Percentiles rank a stretch among this genome's conserved stretches.
Conservation (phyloP, 2,113 vertebrate genomes). For the Martes martes region DNA sequence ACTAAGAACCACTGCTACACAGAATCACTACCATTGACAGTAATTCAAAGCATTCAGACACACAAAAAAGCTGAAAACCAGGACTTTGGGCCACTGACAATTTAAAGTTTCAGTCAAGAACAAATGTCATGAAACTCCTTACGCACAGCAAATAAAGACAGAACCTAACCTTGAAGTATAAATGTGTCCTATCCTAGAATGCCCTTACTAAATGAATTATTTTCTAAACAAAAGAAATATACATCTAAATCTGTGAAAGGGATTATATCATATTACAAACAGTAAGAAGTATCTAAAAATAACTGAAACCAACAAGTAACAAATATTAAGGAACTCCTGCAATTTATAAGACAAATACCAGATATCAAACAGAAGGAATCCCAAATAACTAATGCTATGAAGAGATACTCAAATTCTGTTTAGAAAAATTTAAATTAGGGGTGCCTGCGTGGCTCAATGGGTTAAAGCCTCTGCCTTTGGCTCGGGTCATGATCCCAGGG, state of each 20-base stretch:
- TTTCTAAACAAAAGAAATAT: not conserved
- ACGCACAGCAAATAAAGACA: not conserved
- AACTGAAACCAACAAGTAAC: not conserved
- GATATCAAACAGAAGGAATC: not conserved
- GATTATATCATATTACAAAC: not conserved
- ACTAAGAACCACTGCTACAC: not conserved
- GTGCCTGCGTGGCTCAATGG: too few species aligned
- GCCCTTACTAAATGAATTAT: not conserved
- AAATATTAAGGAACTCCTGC: not conserved
- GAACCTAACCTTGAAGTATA: not conserved
- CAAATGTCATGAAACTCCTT: not conserved
- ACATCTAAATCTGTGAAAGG: not conserved
- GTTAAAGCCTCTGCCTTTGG: too few species aligned
- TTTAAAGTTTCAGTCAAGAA: not conserved
- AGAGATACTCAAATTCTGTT: not conserved
- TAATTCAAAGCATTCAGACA: not conserved
- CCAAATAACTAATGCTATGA: not conserved
- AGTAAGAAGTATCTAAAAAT: not conserved
- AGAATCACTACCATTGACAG: not conserved
- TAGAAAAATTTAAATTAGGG: not conserved
- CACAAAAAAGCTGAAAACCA: not conserved
- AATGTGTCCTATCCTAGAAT: not conserved
- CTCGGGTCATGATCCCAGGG: too few species aligned
- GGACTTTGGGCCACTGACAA: not conserved
- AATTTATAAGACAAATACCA: not conserved